phyloP scores from a whole-genome alignment of 2,888 invertebrate species.

The Cinara cedri region DNA sequence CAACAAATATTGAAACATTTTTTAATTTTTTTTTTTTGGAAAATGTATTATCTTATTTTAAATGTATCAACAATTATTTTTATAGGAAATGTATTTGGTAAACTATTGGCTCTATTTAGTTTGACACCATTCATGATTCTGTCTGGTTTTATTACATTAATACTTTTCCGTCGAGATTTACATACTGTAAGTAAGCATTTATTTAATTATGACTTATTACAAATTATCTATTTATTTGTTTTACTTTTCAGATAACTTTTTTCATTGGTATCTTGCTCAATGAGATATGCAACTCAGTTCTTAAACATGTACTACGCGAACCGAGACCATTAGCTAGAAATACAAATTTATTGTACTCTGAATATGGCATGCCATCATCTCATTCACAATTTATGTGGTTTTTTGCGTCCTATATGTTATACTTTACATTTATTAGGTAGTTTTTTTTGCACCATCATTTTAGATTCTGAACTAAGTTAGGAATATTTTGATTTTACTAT shows the following conservation, averaged over 20 bases:
- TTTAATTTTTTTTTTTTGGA: too few relatives aligned
- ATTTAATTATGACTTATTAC: neutral
- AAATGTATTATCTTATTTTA: too few relatives aligned
- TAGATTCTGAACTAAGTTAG: too few relatives aligned
- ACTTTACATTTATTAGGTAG: constrained; percentile 89
- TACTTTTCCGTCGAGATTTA: constrained; percentile 86
- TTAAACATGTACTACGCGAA: constrained; percentile 84
- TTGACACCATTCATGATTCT: constrained; percentile 83
- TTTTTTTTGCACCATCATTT: too few relatives aligned
- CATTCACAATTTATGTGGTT: constrained; percentile 93
- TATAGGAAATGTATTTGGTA: constrained; percentile 83
- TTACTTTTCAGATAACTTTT: constrained; percentile 77
- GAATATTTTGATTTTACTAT: too few relatives aligned
- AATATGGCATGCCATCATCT: constrained; percentile 90
- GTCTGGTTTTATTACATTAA: constrained; percentile 81
- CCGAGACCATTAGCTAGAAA: constrained; percentile 76
- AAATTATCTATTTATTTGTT: neutral
- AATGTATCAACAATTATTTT: constrained; percentile 61
- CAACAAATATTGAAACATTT: too few relatives aligned
- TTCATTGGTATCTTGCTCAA: constrained; percentile 79
- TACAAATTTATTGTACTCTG: constrained; percentile 68
- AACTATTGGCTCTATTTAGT: constrained; percentile 81
- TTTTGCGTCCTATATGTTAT: constrained; percentile 81
- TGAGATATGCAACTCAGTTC: constrained; percentile 77
- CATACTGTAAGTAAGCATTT: constrained; percentile 76